Evolutionary conservation across 2,888 invertebrate genomes (phyloP), one percentile per base, ranked within the genome.

Genomic region (Phasia obesa): DNA sequence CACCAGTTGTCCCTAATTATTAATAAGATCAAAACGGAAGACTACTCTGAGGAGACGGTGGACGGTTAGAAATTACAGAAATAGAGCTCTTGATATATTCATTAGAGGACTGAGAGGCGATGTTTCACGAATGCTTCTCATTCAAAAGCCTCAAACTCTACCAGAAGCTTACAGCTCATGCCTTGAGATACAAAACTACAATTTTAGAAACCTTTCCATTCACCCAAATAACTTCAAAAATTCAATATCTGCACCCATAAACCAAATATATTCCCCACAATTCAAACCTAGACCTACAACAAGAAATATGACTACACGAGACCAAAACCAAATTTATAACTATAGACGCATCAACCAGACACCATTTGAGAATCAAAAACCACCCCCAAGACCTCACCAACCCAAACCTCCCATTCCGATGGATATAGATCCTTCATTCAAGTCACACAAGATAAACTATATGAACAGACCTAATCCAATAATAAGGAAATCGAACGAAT

Each of bases 21-120:
- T 6, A 85, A 85, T 31, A 85, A 86, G 49, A 35, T 86, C 4
- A 84, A 86, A 73, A 81, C 83, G 0, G 85, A 85, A 55, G 70
- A 77, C 35, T 71, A 85, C 67, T 79, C 85, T 0, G 53, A 49
- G 9, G 85, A 86, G 65, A 84, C 83, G 4, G 65, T 81, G 2
- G 42, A 49, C 17, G 84, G 83, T 84, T 21, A 82, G 76, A 44
- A 82, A 57, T 9, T 86, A 86, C 27, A 62, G 85, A 21, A 86
- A 84, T 71, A 80, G 84, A 65, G 84, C 84, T 15, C 51, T 85
- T 4, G 84, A 86, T 11, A 83, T 84, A 25, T 85, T 86, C 25
- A 57, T 85, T 19, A 62, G 85, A 21, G 77, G 77, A 1, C 15
- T 77, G 19, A 70, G 64, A 13, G 83, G 83, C 21, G 81, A 85